Base-by-base conservation (phyloP, 2,113 vertebrate genomes). In the Lamprotornis superbus region DNA sequence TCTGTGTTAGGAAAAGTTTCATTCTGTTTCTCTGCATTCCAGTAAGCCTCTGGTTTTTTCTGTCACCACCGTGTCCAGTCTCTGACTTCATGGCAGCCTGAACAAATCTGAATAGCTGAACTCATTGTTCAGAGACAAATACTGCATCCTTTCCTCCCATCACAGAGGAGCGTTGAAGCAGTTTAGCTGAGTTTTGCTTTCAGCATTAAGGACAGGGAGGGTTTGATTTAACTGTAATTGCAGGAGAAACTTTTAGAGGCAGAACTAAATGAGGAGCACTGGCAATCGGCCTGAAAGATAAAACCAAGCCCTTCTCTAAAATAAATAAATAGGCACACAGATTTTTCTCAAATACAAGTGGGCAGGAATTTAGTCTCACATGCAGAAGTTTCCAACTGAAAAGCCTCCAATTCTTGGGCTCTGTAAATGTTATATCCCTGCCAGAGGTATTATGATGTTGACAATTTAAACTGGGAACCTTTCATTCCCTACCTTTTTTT, bases 211-310 rank as follows among this genome's bases (percentile, higher is more conserved):
- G 49, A 76, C n/a, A 59, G 42, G 44, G 69, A 75, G 25, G 39
- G 15, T 87, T 84, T 73, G 40, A 64, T 91, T 93, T 82, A 61
- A 57, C 28, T 69, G 31, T 69, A 91, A 78, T 46, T 84, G 57
- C 52, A 82, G 83, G 52, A 80, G 65, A 49, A 92, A 68, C n/a
- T 94, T 53, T 60, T 77, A 39, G 85, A 92, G 42, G 44, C 71
- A 83, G 52, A 59, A 60, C 17, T 52, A 75, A 86, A 81, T 49
- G 74, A 85, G 57, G 50, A 91, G 50, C 46, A 23, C 53, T 89
- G 89, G 91, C 55, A 65, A 49, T 44, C 71, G 87, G 87, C 89
- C 91, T 95, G 69, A 61, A 89, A 92, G 91, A 89, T 92, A 95
- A 94, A 95, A 76, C 81, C 31, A 46, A 89, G 31, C n/a, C 49